Conservation (phyloP, 2,113 vertebrate species). For the Eidolon helvum region DNA sequence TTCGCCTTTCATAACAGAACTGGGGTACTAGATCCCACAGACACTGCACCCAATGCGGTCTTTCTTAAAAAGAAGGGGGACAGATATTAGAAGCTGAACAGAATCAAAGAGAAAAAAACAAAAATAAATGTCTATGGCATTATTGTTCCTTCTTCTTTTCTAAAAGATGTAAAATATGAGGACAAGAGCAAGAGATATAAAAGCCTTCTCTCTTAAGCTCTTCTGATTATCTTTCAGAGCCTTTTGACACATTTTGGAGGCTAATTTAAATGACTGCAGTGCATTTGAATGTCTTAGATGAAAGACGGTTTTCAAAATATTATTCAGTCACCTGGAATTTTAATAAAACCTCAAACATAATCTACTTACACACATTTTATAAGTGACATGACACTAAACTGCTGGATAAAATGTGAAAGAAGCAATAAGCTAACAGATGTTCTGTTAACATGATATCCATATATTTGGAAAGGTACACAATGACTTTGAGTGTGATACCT, state of each 20-base stretch:
- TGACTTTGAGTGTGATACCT: neutral
- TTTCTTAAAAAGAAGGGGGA: neutral
- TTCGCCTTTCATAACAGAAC: neutral
- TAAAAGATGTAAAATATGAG: neutral
- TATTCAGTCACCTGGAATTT: slow-evolving; percentile 1
- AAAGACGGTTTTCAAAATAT: slow-evolving; percentile 18
- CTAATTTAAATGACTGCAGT: neutral
- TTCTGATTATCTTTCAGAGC: neutral
- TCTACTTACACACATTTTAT: slow-evolving; percentile 49
- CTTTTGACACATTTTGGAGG: neutral
- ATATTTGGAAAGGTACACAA: neutral
- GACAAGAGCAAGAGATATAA: neutral
- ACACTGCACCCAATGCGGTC: neutral
- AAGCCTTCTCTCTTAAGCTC: neutral
- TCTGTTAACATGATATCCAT: neutral
- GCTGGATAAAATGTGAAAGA: slow-evolving; percentile 24
- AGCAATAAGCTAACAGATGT: slow-evolving; percentile 37
- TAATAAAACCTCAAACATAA: slow-evolving; percentile 27
- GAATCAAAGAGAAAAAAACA: neutral
- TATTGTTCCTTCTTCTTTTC: neutral
- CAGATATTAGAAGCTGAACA: neutral
- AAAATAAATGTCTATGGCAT: neutral
- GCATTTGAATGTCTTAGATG: neutral
- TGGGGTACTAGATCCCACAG: neutral
- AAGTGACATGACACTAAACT: slow-evolving; percentile 30